These are phyloP conservation scores for Hyaena hyaena DNA, from an alignment of 2,113 vertebrate species.

Conservation along the genomic window DNA sequence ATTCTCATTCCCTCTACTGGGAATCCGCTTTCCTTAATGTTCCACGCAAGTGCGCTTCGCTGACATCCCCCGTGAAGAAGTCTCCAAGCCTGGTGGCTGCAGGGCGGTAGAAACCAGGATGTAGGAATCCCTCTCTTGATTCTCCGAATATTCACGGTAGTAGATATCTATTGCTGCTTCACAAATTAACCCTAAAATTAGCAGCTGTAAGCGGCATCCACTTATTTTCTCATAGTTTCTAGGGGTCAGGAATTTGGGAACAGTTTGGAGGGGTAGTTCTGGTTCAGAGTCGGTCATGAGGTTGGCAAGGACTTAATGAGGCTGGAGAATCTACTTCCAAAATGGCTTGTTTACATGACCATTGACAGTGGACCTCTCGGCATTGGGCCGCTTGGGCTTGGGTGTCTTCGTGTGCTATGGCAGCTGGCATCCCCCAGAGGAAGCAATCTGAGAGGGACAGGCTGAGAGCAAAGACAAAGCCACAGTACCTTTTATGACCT, in stretches of 20 bases:
- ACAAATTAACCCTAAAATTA: background rate
- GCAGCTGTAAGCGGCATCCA: background rate
- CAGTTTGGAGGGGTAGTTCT: background rate
- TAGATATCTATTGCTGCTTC: background rate
- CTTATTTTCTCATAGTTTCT: background rate
- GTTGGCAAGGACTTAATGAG: background rate
- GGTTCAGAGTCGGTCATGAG: background rate
- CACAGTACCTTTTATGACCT: background rate
- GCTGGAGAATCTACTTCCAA: background rate
- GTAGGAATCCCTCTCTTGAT: background rate
- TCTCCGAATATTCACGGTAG: background rate
- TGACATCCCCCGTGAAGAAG: background rate
- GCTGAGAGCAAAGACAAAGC: background rate
- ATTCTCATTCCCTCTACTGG: background rate
- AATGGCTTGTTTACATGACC: background rate
- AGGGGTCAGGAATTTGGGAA: background rate
- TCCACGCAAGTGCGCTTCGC: background rate
- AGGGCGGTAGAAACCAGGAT: background rate
- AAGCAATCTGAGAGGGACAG: rapidly evolving
- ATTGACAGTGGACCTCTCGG: background rate
- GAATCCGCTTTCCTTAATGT: background rate
- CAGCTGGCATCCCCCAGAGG: background rate
- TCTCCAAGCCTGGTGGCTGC: background rate
- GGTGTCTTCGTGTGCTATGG: background rate
- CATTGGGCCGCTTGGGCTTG: background rate